Evolutionary conservation across 2,113 vertebrate species (phyloP), one percentile per base, ranked within the genome.

Genomic region (Oncorhynchus keta): DNA sequence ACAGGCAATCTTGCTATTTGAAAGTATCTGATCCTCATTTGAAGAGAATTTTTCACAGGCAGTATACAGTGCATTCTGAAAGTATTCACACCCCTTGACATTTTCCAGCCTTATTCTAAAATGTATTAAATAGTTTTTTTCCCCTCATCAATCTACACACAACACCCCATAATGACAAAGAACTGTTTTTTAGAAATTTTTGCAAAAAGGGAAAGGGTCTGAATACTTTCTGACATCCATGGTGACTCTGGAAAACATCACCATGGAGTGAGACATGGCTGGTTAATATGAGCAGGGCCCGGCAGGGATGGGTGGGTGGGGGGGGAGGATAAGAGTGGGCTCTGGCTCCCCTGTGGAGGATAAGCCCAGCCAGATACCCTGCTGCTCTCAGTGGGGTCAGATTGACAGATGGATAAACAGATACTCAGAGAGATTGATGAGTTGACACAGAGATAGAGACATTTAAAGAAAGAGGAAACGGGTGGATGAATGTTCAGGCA

Each of bases 401-500:
- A 85, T 57, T 30, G 32, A 48, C 79, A 75, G 67, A 71, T 20
- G 70, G 70, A 83, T 86, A 82, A 89, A 86, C 82, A 77, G 62
- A 78, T 79, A 72, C 78, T 78, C 49, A 24, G 13, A 24, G 70
- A 82, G 87, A 90, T 80, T 81, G 76, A 91, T 87, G 77, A 57
- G 22, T 45, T 79, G 73, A 79, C 76, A 70, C 75, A 7, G n/a
- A 73, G 30, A 39, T 72, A 73, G 78, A 85, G 80, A 82, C 66
- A 28, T 59, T 13, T 22, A 70, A 59, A 74, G 62, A 48, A 35
- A 55, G 0, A 32, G 4, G 55, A 45, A 24, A 66, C 1, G 2
- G 51, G 13, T 18, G 64, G 55, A 48, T 26, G 22, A 35, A 62
- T 22, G 30, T 64, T 66, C 57, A 73, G n/a, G n/a, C 35, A 45